phyloP scores from a whole-genome alignment of 1,140 invertebrate species.

The Dreissena rostriformis region DNA sequence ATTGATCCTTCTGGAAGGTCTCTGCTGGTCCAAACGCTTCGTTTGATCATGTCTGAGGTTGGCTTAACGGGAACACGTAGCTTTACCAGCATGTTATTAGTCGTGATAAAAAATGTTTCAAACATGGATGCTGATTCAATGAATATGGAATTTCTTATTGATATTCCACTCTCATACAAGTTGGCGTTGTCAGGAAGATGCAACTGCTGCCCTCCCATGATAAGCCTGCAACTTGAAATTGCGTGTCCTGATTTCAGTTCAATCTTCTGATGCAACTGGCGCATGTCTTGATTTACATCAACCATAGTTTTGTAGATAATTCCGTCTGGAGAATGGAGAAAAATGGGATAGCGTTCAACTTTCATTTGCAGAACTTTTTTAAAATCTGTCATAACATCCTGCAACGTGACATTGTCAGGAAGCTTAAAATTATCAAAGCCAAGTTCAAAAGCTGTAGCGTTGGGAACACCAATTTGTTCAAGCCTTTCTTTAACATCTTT shows the following conservation, averaged over 20 bases:
- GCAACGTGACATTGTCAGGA: slow-evolving; percentile 62
- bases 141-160: slow-evolving; percentile 72
- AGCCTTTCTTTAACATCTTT: slow-evolving; percentile 68
- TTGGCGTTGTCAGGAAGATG: slow-evolving; percentile 53
- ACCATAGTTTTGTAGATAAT: slow-evolving; percentile 73
- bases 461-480: slow-evolving; percentile 73
- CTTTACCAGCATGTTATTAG: slow-evolving; percentile 67
- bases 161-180: slow-evolving; percentile 70
- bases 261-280: slow-evolving; percentile 68
- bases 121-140: slow-evolving; percentile 57
- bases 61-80: slow-evolving; percentile 65
- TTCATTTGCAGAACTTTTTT: slow-evolving; percentile 67
- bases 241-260: slow-evolving; percentile 72
- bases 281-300: slow-evolving; percentile 67
- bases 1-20: slow-evolving; percentile 72
- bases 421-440: slow-evolving; percentile 62
- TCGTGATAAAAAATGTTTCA: slow-evolving; percentile 66
- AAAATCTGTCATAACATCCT: slow-evolving; percentile 67
- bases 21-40: slow-evolving; percentile 65
- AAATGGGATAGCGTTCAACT: slow-evolving; percentile 72
- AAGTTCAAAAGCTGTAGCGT: slow-evolving; percentile 71
- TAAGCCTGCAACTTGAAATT: slow-evolving; percentile 61
- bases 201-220: slow-evolving; percentile 68
- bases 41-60: slow-evolving; percentile 63
- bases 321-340: slow-evolving; percentile 68